Base-by-base conservation (phyloP, 2,888 invertebrate genomes). In the Mythimna albipuncta region DNA sequence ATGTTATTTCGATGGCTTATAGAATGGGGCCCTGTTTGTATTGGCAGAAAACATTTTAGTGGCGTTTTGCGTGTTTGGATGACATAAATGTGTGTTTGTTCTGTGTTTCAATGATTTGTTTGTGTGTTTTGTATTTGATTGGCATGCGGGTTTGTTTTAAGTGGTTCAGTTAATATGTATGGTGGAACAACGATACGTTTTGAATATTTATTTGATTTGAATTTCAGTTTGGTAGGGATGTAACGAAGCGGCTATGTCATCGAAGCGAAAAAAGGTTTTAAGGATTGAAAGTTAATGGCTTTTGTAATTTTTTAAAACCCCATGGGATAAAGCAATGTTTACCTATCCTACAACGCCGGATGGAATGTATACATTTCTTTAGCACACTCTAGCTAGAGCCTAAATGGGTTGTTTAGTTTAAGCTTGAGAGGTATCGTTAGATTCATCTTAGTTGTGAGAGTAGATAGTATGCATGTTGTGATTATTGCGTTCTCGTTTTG, bases 1-100 rank as follows among this genome's bases (percentile, higher is more conserved):
- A 69, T 82, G 79, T 79, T 67, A 70, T 73, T 62, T 67, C 61
- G 64, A 67, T 82, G 64, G 83, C 52, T 82, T 79, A 61, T 65
- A 74, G 80, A 74, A 73, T 69, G 64, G 50, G 59, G 19, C n/a
- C n/a, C 9, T 69, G 79, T 83, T 73, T 68, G 61, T 68, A 19
- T 79, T 74, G 52, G 11, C 26, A 62, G 47, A 11, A 59, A 26
- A 32, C 58, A 66, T 70, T 67, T 63, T 59, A 52, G 64, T 41
- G 67, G 32, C 57, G n/a, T 61, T 82, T 64, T 61, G 58, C 50
- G 59, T 82, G 57, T 79, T 80, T 47, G 58, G 32, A 38, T 55
- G 62, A 64, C 52, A 55, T 52, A 79, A 61, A 65, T 68, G 68
- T 68, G 26, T 80, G 52, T 69, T 75, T 78, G 32, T 32, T 65